A percentile compares a stretch with the other conserved stretches of the same genome.
Conservation (phyloP, 2,888 invertebrate genomes). For the Lordiphosa andalusiaca region DNA sequence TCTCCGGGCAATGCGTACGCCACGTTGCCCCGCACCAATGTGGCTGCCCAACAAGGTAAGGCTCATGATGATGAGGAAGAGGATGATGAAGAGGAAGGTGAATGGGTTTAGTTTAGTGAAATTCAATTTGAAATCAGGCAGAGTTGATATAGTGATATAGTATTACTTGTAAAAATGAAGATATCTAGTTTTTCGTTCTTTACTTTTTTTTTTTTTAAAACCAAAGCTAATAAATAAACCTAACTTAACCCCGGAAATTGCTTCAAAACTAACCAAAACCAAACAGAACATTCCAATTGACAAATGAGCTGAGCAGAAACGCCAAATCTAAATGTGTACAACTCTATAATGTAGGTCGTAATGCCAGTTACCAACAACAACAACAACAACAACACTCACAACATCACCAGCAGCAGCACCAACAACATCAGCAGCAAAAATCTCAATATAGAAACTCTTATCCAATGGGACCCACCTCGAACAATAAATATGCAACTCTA, state of each 20-base stretch:
- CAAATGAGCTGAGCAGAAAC: too few relatives aligned
- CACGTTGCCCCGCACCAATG: constrained; percentile 78
- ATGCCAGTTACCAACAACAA: constrained; percentile 61
- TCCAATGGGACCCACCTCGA: constrained; percentile 66
- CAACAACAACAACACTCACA: constrained; percentile 43
- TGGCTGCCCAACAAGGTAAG: constrained; percentile 80
- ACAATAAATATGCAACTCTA: constrained; percentile 58
- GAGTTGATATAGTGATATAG: constrained; percentile 5
- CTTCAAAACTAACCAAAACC: neutral
- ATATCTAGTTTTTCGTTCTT: too few relatives aligned
- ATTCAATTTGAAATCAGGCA: neutral
- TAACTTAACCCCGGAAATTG: constrained; percentile 14
- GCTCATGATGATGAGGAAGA: constrained; percentile 65
- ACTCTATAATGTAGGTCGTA: constrained; percentile 61
- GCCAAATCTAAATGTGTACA: constrained; percentile 17
- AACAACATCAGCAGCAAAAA: constrained; percentile 55
- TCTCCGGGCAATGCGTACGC: constrained; percentile 77
- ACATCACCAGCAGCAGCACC: constrained; percentile 44
- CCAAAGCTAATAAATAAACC: too few relatives aligned
- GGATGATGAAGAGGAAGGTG: constrained; percentile 65
- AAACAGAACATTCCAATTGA: too few relatives aligned
- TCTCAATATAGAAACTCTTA: constrained; percentile 78
- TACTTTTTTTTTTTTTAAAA: too few relatives aligned
- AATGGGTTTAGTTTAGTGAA: constrained; percentile 65
- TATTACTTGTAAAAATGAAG: constrained; percentile 1